Percentiles rank a stretch among this genome's conserved stretches.
Conservation (phyloP, 2,888 invertebrate species). For the Tetragonisca angustula region DNA sequence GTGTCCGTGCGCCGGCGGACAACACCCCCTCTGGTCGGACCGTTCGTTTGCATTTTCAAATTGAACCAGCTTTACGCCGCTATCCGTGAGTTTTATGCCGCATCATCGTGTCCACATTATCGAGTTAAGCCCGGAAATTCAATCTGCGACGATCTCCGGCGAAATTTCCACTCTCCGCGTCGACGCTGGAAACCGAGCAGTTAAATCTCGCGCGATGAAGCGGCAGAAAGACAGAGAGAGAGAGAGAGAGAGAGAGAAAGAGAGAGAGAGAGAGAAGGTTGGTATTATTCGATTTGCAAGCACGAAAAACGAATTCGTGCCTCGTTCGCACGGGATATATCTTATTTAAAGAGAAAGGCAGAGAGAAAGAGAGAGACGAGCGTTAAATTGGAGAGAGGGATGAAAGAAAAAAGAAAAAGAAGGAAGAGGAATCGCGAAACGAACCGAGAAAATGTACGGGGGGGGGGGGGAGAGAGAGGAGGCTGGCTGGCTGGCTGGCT, state of each 20-base stretch:
- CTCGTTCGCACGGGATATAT: background rate
- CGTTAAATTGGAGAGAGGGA: no score
- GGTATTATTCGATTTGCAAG: constrained; percentile 20
- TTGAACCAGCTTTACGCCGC: constrained; percentile 32
- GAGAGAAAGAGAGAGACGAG: background rate
- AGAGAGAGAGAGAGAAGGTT: background rate
- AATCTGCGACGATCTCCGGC: constrained; percentile 25
- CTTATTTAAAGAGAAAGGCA: background rate
- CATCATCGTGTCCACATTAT: constrained; percentile 40
- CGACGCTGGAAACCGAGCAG: constrained; percentile 22
- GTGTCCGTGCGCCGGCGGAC: background rate
- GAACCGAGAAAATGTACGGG: constrained; percentile 35
- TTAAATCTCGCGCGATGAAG: background rate
- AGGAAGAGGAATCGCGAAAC: constrained; percentile 29
- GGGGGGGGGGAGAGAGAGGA: no score
- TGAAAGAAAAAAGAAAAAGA: background rate
- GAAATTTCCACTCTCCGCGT: constrained; percentile 27
- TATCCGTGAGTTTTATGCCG: constrained; percentile 41
- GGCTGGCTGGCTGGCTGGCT: no score
- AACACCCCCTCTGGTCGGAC: background rate
- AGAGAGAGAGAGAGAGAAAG: background rate
- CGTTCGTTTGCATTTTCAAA: constrained; percentile 47
- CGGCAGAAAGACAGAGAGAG: background rate
- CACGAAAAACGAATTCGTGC: constrained; percentile 15
- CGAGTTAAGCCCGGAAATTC: constrained; percentile 39